Base-by-base conservation (phyloP, 2,797 vertebrate species). In the Acomys russatus region DNA sequence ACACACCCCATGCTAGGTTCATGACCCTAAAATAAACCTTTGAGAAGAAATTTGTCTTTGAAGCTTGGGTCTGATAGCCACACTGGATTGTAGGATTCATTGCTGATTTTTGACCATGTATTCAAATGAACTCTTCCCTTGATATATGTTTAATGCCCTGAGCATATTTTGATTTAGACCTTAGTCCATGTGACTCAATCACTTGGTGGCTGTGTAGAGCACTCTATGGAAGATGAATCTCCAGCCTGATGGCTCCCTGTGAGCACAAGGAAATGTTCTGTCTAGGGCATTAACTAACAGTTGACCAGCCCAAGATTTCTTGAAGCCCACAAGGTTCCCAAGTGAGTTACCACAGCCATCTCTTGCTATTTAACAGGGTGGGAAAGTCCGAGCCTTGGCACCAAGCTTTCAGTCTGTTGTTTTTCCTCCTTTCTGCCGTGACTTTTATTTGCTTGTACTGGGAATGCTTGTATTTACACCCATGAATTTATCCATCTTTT, bases 11-110 rank as follows among this genome's bases (percentile, higher is more conserved):
- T 97, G 98, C 98, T 98, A 98, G 98, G 98, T 98, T 98, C 98
- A 71, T 95, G 94, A 98, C 98, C 98, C 98, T 98, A 98, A 98
- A 99, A 98, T 98, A 98, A 98, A 98, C 98, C 98, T 98, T 98
- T 95, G 95, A 98, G 98, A 98, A 96, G 97, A 98, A 97, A 96
- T 97, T 97, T 96, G 98, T 98, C 98, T 97, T 98, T 92, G 98
- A 98, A 98, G 97, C 97, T 97, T 97, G 97, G 98, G 96, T 93
- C 96, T 66, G 96, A 76, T 35, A 85, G 95, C 95, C 77, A 97
- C 97, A 95, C 97, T 97, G 98, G 98, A 96, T 64, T 92, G 91
- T 96, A 71, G 51, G 44, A 44, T 44, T 44, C 4, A 4, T 44
- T 44, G 86, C 97, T 92, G 98, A 97, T n/a, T 51, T 66, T 51